These are phyloP conservation scores for Pollenia griseotomentosa DNA, from an alignment of 2,888 invertebrate species.

Conservation along the genomic window DNA sequence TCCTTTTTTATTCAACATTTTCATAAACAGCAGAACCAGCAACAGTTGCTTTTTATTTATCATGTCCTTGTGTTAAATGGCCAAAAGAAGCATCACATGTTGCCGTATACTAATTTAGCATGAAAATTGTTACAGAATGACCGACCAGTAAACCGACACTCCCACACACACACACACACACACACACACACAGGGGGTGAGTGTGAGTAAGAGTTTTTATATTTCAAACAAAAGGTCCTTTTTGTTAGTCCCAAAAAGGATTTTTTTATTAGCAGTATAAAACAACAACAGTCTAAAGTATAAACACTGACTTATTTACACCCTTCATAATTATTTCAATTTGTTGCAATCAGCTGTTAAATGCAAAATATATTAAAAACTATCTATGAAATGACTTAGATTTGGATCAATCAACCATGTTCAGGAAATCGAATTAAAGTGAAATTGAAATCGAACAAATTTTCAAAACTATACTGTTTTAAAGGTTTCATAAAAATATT, in stretches of 20 bases:
- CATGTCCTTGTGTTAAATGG: slow-evolving; percentile 23
- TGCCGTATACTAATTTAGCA: slow-evolving; percentile 18
- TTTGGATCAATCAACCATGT: too few relatives aligned
- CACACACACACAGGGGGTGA: not conserved
- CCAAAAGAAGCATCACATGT: slow-evolving; percentile 16
- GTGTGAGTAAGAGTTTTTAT: not conserved
- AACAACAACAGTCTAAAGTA: not conserved
- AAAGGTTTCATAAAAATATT: too few relatives aligned
- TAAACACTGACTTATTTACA: not conserved
- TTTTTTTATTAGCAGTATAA: not conserved
- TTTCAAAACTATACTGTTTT: too few relatives aligned
- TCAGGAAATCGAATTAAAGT: too few relatives aligned
- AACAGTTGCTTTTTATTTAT: slow-evolving; percentile 1
- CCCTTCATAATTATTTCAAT: not conserved
- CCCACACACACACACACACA: not conserved
- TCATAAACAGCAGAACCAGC: not conserved
- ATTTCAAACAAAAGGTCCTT: slow-evolving; percentile 28
- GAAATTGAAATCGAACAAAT: too few relatives aligned
- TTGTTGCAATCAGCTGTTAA: too few relatives aligned
- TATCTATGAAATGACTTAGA: too few relatives aligned
- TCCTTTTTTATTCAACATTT: not conserved
- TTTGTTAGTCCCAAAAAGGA: not conserved
- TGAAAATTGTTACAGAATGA: not conserved
- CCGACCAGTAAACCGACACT: not conserved
- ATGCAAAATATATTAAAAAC: too few relatives aligned